Evolutionary conservation across 2,888 invertebrate genomes (phyloP).

Genomic region (Parnassius mnemosyne): DNA sequence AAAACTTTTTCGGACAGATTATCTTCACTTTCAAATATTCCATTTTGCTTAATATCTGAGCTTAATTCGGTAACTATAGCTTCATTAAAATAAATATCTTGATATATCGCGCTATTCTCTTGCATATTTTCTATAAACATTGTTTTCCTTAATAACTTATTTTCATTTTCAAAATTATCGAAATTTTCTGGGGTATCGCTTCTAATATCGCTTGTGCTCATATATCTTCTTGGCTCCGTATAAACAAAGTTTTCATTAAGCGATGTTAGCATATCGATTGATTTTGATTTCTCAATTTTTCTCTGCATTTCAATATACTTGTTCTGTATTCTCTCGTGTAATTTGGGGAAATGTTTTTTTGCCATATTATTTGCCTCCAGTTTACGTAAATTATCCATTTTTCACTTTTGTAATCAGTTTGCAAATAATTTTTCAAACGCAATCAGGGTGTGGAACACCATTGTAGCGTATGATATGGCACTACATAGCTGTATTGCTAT

Average conservation of each 20-base stretch:
- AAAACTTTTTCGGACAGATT: slow-evolving; percentile 37
- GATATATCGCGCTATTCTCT: slow-evolving; percentile 39
- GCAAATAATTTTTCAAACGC: slow-evolving; percentile 1
- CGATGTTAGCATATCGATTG: slow-evolving; percentile 53
- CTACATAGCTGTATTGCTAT: slow-evolving; percentile 28
- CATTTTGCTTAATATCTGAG: slow-evolving; percentile 35
- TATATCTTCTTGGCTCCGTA: slow-evolving; percentile 38
- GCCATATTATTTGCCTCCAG: slow-evolving; percentile 35
- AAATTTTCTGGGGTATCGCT: slow-evolving; percentile 35
- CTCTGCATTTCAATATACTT: slow-evolving; percentile 68
- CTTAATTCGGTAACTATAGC: slow-evolving; percentile 43
- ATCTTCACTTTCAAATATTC: slow-evolving; percentile 40
- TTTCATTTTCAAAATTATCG: slow-evolving; percentile 30
- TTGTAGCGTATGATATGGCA: slow-evolving; percentile 15
- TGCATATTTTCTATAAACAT: slow-evolving; percentile 44
- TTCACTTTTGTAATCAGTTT: slow-evolving; percentile 26
- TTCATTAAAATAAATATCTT: slow-evolving; percentile 45
- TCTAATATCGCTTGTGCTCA: slow-evolving; percentile 43
- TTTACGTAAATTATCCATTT: slow-evolving; percentile 45
- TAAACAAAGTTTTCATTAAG: slow-evolving; percentile 47
- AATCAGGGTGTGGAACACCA: slow-evolving; percentile 7
- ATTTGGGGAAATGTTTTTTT: slow-evolving; percentile 53
- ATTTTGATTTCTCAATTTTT: slow-evolving; percentile 64
- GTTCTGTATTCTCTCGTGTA: slow-evolving; percentile 61
- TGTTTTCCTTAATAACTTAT: slow-evolving; percentile 32